phyloP scores from a whole-genome alignment of 2,113 vertebrate genomes.

The Suricata suricatta region DNA sequence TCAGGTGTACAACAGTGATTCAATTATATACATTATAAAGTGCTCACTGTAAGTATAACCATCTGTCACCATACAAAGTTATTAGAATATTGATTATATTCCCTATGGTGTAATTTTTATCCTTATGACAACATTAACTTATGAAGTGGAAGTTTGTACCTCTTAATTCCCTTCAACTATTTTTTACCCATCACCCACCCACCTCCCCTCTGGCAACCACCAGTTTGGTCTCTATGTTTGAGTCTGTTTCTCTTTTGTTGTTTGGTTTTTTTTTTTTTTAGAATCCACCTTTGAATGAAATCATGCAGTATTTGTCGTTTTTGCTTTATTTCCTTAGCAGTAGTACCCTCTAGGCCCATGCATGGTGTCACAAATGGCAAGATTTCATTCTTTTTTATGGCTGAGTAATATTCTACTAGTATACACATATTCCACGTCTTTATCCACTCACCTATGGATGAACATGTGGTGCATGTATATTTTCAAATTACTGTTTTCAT shows the following conservation, averaged over 20 bases:
- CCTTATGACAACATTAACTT: not conserved
- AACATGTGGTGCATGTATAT: not conserved
- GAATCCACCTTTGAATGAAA: not conserved
- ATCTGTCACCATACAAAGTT: not conserved
- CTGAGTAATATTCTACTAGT: not conserved
- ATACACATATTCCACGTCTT: not conserved
- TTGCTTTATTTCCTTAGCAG: not conserved
- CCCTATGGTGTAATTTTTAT: not conserved
- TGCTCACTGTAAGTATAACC: not conserved
- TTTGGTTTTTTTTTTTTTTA: not conserved
- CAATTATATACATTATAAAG: not conserved
- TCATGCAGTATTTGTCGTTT: not conserved
- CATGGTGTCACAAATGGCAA: not conserved
- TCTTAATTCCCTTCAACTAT: not conserved
- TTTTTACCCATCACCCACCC: not conserved
- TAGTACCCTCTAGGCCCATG: not conserved
- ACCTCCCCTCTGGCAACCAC: not conserved
- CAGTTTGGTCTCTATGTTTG: not conserved
- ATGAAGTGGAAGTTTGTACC: not conserved
- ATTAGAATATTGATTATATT: not conserved
- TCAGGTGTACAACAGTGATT: not conserved
- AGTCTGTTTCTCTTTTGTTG: not conserved
- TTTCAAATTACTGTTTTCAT: not conserved
- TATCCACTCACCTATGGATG: not conserved
- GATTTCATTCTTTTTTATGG: not conserved